Percentiles rank a stretch among this genome's conserved stretches.
Evolutionary conservation across 2,888 invertebrate genomes (phyloP).

Genomic region (Hetaerina titia): DNA sequence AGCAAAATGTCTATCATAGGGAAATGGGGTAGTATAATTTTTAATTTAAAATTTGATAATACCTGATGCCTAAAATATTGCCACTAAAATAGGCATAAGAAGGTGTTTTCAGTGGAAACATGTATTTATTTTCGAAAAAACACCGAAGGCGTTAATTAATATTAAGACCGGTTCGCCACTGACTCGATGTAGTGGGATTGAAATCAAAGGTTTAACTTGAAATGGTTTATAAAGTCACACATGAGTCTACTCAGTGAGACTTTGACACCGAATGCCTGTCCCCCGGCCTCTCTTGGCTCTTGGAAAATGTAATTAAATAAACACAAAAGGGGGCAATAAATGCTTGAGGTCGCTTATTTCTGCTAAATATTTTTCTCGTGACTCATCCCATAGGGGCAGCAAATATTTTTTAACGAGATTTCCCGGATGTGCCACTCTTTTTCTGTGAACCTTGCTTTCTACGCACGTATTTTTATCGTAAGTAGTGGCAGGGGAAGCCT

Average conservation of each 20-base stretch:
- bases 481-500: neutral
- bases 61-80: too few species aligned
- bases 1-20: too few species aligned
- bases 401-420: neutral
- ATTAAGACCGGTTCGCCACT: too few species aligned
- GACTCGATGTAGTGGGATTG: too few species aligned
- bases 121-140: too few species aligned
- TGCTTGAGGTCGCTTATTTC: neutral
- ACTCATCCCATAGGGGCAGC: neutral
- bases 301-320: neutral
- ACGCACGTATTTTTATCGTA: neutral
- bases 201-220: neutral
- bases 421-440: neutral
- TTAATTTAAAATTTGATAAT: too few species aligned
- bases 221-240: neutral
- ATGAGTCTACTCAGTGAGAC: neutral
- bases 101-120: too few species aligned
- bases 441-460: neutral
- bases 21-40: too few species aligned
- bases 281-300: neutral
- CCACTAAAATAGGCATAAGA: too few species aligned
- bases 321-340: neutral
- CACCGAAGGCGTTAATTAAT: too few species aligned
- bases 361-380: neutral
- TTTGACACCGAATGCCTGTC: neutral